phyloP scores from a whole-genome alignment of 2,797 vertebrate species.

The Pangasius larnaudii region DNA sequence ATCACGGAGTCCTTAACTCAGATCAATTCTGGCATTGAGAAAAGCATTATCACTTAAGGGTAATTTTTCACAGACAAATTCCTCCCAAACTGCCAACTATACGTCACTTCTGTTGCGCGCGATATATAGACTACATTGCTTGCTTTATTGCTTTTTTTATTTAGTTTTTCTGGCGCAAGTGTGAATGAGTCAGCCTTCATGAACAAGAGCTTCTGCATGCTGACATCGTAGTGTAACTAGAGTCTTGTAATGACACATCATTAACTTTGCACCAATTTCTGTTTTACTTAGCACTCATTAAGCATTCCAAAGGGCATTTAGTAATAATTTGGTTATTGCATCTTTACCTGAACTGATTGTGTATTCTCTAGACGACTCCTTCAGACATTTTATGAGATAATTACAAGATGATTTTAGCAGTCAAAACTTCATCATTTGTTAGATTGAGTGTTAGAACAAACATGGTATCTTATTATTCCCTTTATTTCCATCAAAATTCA shows the following conservation, averaged over 20 bases:
- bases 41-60: background rate
- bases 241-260: constrained; percentile 10
- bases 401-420: background rate
- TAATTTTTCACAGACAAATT: background rate
- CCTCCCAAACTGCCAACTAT: background rate
- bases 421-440: constrained; percentile 21
- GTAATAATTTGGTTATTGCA: constrained; percentile 25
- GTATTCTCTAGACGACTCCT: background rate
- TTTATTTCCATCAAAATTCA: background rate
- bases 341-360: background rate
- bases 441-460: constrained; percentile 7
- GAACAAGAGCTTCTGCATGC: background rate
- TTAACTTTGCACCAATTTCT: constrained; percentile 24
- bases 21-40: background rate
- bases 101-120: background rate
- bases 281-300: constrained; percentile 40
- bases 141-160: background rate
- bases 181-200: background rate
- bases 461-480: background rate
- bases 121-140: background rate
- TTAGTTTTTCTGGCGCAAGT: constrained; percentile 11
- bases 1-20: background rate
- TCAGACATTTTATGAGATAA: constrained; percentile 14
- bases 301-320: constrained; percentile 13
- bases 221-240: background rate